Conservation (phyloP, 2,113 vertebrate genomes). For the Cacatua alba region DNA sequence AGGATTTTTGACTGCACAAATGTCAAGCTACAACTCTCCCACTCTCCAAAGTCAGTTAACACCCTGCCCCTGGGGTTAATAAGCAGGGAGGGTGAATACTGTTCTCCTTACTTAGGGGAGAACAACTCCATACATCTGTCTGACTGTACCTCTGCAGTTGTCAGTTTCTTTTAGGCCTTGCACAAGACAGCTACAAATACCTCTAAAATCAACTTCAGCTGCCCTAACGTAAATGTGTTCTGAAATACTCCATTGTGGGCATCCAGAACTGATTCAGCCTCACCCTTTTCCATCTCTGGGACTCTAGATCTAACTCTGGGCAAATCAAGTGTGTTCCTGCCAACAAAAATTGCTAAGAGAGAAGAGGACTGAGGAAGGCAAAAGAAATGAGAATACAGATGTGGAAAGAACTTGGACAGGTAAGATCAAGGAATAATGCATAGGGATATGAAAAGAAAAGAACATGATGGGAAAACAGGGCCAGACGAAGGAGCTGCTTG, state of each 20-base stretch:
- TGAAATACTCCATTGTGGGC: neutral
- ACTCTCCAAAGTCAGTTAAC: neutral
- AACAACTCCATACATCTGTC: neutral
- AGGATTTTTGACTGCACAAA: neutral
- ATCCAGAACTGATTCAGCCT: neutral
- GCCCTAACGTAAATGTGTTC: too few relatives aligned
- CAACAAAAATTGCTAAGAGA: neutral
- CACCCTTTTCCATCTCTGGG: neutral
- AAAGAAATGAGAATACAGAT: neutral
- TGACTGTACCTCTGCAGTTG: neutral
- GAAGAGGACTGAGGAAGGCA: neutral
- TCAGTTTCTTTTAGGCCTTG: neutral
- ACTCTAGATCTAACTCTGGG: neutral
- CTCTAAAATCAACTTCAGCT: neutral
- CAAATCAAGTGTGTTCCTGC: neutral
- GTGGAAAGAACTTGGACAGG: neutral
- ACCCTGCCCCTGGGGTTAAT: neutral
- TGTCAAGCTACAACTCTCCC: neutral
- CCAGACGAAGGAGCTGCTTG: neutral
- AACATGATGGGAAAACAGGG: neutral
- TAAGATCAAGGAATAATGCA: neutral
- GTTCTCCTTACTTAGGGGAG: neutral
- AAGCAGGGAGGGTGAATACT: neutral
- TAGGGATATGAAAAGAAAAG: neutral
- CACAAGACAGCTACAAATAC: neutral